Conservation (phyloP, 2,797 vertebrate species). For the Tadarida brasiliensis region DNA sequence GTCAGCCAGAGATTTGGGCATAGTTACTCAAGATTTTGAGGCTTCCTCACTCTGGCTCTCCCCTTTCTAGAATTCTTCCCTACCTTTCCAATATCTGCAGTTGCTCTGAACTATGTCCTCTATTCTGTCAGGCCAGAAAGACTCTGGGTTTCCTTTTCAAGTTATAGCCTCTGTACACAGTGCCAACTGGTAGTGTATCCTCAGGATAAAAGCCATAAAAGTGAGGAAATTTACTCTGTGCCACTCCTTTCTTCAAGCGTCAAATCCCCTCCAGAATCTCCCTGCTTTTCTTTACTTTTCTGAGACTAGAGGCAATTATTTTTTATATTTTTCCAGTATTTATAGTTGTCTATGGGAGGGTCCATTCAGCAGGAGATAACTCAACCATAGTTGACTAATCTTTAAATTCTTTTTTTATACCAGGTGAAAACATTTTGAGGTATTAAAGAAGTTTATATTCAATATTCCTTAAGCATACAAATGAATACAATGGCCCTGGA, state of each 20-base stretch:
- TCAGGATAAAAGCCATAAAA: neutral
- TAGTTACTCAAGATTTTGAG: neutral
- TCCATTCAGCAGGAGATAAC: neutral
- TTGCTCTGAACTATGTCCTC: neutral
- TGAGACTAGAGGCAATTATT: neutral
- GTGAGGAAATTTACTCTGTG: neutral
- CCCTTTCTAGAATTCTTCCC: neutral
- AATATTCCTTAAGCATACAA: neutral
- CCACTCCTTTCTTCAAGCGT: neutral
- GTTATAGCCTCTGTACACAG: neutral
- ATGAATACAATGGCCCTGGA: neutral
- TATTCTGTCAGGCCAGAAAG: neutral
- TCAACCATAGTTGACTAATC: neutral
- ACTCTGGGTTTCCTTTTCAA: neutral
- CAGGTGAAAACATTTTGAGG: neutral
- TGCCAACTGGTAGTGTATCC: neutral
- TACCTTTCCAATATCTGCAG: neutral
- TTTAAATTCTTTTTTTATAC: neutral
- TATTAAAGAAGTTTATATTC: slow-evolving; percentile 34
- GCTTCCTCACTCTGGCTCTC: too few relatives aligned
- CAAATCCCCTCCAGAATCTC: neutral
- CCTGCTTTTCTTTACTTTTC: neutral
- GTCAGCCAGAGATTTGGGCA: neutral
- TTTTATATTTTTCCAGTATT: neutral
- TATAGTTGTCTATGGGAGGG: neutral